Conservation (phyloP, 2,888 invertebrate genomes). For the Prosapia bicincta region DNA sequence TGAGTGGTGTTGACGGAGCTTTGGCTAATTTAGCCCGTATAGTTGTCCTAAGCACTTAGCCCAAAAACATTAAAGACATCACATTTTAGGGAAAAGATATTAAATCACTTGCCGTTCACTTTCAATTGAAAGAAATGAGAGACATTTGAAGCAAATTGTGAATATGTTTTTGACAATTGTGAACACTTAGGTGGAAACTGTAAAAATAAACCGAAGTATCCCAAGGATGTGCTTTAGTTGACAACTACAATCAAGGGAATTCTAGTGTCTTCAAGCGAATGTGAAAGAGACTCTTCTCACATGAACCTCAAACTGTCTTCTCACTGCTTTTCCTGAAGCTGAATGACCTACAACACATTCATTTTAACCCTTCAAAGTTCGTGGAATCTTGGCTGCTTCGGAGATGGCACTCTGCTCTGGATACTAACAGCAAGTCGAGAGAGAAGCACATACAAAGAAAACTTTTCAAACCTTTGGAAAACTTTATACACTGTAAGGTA, state of each 20-base stretch:
- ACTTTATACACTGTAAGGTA: too few relatives aligned
- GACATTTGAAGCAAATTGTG: neutral
- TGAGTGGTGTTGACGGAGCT: neutral
- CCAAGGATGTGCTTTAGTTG: neutral
- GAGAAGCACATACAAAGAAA: too few relatives aligned
- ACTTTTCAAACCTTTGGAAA: too few relatives aligned
- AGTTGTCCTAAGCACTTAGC: neutral
- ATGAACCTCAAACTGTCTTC: slow-evolving; percentile 1
- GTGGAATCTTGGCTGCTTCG: neutral
- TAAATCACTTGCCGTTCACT: neutral
- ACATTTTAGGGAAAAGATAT: neutral
- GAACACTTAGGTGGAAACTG: neutral
- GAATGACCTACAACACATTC: neutral
- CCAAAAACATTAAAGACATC: neutral
- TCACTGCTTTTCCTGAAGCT: neutral
- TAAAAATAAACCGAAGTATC: neutral
- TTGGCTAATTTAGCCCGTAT: neutral
- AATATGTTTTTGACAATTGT: neutral
- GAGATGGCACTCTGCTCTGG: neutral
- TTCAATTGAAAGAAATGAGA: neutral
- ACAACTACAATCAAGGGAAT: neutral
- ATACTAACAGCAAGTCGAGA: neutral
- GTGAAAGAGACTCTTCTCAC: neutral
- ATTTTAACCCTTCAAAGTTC: neutral
- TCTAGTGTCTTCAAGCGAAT: neutral